phyloP scores from a whole-genome alignment of 2,113 vertebrate species.

The Dendropsophus ebraccatus region DNA sequence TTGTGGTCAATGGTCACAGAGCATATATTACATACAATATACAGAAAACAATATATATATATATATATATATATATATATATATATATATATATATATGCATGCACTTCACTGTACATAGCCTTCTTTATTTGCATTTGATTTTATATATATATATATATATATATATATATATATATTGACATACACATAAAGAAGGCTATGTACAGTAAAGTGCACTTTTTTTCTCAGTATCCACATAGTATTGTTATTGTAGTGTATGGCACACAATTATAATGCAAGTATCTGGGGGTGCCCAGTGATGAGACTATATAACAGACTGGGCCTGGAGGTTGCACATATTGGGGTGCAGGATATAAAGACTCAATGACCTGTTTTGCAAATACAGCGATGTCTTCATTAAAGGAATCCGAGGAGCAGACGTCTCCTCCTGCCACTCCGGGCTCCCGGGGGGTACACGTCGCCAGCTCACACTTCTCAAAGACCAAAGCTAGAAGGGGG shows the following conservation, averaged over 20 bases:
- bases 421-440: conserved; percentile 91
- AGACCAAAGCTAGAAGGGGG: conserved; percentile 97
- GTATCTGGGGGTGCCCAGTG: no score
- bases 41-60: background rate
- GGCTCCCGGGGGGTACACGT: conserved; percentile 97
- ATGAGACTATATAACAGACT: background rate
- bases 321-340: background rate
- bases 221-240: no score
- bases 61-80: background rate
- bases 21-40: background rate
- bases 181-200: background rate
- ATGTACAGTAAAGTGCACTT: no score
- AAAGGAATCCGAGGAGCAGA: conserved; percentile 96
- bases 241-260: no score
- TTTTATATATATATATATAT: background rate
- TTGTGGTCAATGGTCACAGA: background rate
- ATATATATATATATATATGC: background rate
- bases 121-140: no score
- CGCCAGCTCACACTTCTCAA: conserved; percentile 99
- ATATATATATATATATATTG: background rate
- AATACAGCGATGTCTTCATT: conserved; percentile 97
- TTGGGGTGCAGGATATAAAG: background rate
- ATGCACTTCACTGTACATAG: no score
- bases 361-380: conserved; percentile 84
- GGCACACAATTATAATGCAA: background rate